A percentile compares a stretch with the other conserved stretches of the same genome.
These are phyloP conservation scores for Dolichotis patagonum DNA, from an alignment of 2,113 vertebrate genomes.

Conservation along the genomic window DNA sequence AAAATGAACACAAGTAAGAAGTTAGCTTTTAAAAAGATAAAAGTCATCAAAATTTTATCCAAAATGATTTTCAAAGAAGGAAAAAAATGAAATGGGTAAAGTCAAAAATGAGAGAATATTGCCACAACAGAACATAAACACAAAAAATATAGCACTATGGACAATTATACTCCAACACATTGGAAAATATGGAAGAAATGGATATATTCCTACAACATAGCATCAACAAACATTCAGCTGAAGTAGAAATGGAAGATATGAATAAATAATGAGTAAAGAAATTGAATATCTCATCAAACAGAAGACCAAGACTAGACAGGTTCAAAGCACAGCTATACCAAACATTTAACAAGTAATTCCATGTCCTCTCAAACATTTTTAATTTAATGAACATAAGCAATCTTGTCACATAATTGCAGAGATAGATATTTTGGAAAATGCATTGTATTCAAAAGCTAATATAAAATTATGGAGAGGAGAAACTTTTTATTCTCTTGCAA, in stretches of 20 bases:
- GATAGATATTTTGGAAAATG: background rate
- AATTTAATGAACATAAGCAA: background rate
- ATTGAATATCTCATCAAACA: background rate
- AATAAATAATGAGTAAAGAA: background rate
- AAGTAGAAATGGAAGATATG: background rate
- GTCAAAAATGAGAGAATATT: background rate
- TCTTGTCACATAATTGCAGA: background rate
- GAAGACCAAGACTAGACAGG: background rate
- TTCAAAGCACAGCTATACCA: background rate
- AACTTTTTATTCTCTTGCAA: background rate
- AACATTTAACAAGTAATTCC: background rate
- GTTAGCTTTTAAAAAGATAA: background rate
- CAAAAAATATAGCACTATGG: background rate
- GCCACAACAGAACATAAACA: background rate
- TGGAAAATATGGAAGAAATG: background rate
- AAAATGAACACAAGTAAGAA: background rate
- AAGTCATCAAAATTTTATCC: background rate
- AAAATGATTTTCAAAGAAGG: background rate
- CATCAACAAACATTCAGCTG: background rate
- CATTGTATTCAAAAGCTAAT: background rate
- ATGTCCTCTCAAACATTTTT: background rate
- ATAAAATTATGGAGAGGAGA: background rate
- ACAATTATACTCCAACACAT: background rate
- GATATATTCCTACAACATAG: background rate
- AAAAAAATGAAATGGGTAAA: background rate